These are phyloP conservation scores for Druon quercuslanigerum DNA, from an alignment of 1,140 invertebrate species.

Conservation along the genomic window DNA sequence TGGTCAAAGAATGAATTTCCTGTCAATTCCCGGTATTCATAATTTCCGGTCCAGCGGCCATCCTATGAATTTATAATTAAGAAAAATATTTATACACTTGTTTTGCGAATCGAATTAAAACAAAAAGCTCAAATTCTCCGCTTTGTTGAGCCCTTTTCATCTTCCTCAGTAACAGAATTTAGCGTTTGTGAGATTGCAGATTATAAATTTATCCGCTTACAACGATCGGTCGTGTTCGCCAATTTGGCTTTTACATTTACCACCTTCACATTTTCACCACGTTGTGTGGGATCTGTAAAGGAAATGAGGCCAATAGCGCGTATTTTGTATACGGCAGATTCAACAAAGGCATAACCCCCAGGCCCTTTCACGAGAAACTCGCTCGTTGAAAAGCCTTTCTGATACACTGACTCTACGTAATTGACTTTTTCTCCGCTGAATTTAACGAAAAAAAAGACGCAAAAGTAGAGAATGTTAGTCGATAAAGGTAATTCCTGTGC, in stretches of 20 bases:
- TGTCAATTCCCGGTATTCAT: no score
- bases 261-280: not conserved
- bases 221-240: not conserved
- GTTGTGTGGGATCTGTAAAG: constrained; percentile 14
- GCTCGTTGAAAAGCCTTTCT: constrained; percentile 24
- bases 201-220: constrained; percentile 30
- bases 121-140: not conserved
- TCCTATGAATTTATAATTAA: no score
- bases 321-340: constrained; percentile 29
- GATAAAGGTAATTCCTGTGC: not conserved
- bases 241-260: not conserved
- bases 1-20: no score
- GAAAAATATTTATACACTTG: no score
- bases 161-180: not conserved
- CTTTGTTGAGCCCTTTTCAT: not conserved
- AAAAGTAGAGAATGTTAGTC: constrained; percentile 9
- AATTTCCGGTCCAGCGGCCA: no score
- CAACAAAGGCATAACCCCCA: constrained; percentile 25
- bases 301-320: constrained; percentile 23
- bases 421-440: constrained; percentile 30
- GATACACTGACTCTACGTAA: constrained; percentile 24
- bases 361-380: constrained; percentile 4
- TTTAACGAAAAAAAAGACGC: constrained; percentile 20
- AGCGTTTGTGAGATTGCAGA: constrained; percentile 7
- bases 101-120: no score